Conservation (phyloP, 1,140 invertebrate species). For the Proctacanthus coquilletti region DNA sequence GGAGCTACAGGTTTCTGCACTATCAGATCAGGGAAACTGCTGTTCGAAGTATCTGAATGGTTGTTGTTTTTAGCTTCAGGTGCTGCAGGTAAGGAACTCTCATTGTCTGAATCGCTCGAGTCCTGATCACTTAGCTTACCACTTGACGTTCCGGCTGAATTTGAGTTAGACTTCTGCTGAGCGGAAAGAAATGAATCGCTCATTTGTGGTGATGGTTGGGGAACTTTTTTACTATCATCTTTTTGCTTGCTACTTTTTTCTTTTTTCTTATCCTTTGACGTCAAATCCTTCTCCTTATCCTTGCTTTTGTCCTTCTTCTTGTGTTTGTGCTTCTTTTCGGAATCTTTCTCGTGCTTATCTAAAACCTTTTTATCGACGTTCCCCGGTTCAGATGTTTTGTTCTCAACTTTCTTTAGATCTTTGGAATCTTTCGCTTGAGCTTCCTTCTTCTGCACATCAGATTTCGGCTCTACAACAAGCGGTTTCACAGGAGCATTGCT, state of each 20-base stretch:
- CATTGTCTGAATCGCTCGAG: constrained; percentile 3
- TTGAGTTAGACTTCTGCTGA: not conserved
- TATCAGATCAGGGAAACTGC: constrained; percentile 23
- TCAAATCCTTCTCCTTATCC: constrained; percentile 22
- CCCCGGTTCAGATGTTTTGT: constrained; percentile 33
- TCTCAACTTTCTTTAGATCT: constrained; percentile 32
- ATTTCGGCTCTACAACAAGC: too few species aligned
- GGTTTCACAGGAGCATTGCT: too few species aligned
- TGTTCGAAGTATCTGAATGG: constrained; percentile 29
- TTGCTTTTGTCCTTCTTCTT: constrained; percentile 40
- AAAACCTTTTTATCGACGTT: constrained; percentile 20
- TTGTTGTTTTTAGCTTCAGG: constrained; percentile 24
- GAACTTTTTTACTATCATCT: constrained; percentile 17
- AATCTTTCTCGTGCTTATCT: constrained; percentile 37
- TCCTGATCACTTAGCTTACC: not conserved
- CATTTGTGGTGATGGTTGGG: too few species aligned
- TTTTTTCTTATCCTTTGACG: constrained; percentile 30
- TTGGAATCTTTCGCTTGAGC: constrained; percentile 13
- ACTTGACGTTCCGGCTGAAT: too few species aligned
- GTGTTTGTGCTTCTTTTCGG: constrained; percentile 36
- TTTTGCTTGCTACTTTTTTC: constrained; percentile 19
- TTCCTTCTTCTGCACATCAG: too few species aligned
- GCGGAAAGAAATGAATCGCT: too few species aligned
- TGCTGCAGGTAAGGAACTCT: constrained; percentile 13
- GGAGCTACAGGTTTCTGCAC: constrained; percentile 16